Evolutionary conservation across 2,888 invertebrate genomes (phyloP).

Genomic region (Quadroppia sp.): DNA sequence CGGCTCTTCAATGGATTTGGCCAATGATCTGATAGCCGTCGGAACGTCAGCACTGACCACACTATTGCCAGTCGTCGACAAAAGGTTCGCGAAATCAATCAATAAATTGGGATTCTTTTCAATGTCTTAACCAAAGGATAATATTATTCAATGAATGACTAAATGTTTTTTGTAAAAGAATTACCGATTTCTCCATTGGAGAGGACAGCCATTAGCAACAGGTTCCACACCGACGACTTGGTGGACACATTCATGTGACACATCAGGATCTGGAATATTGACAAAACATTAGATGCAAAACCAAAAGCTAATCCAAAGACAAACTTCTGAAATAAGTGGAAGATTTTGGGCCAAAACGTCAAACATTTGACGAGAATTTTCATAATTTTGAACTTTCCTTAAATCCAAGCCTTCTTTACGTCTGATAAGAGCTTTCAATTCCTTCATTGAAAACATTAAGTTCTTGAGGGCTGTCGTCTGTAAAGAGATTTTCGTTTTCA

Average conservation of each 20-base stretch:
- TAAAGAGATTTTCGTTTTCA: background rate
- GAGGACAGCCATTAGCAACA: background rate
- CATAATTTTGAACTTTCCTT: background rate
- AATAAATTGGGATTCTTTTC: background rate
- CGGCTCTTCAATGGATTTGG: slow-evolving; percentile 20
- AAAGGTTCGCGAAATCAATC: slow-evolving; percentile 38
- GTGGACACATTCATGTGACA: background rate
- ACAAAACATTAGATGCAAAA: background rate
- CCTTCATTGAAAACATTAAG: background rate
- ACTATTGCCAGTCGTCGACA: slow-evolving; percentile 32
- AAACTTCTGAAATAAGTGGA: background rate
- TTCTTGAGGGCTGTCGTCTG: background rate
- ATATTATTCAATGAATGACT: background rate
- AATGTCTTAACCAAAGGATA: background rate
- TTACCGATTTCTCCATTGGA: slow-evolving; percentile 11
- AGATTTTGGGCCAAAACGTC: background rate
- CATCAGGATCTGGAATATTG: background rate
- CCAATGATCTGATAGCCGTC: slow-evolving; percentile 20
- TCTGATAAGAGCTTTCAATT: background rate
- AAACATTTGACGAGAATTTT: slow-evolving; percentile 14
- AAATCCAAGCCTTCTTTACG: background rate
- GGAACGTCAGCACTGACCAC: slow-evolving; percentile 43
- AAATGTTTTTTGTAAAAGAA: background rate
- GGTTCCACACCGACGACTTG: background rate
- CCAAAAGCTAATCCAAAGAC: background rate